phyloP scores from a whole-genome alignment of 2,888 invertebrate genomes.

The Thymelicus acteon region DNA sequence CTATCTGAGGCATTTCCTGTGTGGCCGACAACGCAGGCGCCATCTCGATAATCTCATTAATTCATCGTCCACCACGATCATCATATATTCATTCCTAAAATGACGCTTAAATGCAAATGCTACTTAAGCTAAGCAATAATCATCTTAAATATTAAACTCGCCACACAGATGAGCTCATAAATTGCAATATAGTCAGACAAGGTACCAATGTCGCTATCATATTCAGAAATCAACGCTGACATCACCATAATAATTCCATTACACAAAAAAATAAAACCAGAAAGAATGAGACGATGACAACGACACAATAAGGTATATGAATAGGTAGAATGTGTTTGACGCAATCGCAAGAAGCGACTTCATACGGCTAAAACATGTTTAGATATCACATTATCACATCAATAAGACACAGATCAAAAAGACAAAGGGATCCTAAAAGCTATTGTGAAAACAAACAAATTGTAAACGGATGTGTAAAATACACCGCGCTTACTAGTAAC shows the following conservation, averaged over 20 bases:
- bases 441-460: constrained; percentile 71
- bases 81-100: constrained; percentile 73
- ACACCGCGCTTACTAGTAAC: constrained; percentile 70
- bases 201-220: constrained; percentile 74
- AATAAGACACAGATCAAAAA: constrained; percentile 72
- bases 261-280: constrained; percentile 65
- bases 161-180: constrained; percentile 73
- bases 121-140: constrained; percentile 65
- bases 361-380: constrained; percentile 57
- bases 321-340: constrained; percentile 55
- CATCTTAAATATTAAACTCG: constrained; percentile 61
- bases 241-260: constrained; percentile 70
- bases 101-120: constrained; percentile 63
- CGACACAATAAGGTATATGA: constrained; percentile 61
- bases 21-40: constrained; percentile 50
- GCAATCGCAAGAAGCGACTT: constrained; percentile 61
- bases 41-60: constrained; percentile 58
- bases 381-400: constrained; percentile 64
- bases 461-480: constrained; percentile 68
- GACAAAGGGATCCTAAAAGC: constrained; percentile 71
- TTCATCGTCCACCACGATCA: constrained; percentile 67
- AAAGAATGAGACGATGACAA: constrained; percentile 71
- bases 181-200: constrained; percentile 57
- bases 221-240: constrained; percentile 72
- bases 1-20: constrained; percentile 44